Percentiles rank a stretch among this genome's conserved stretches.
Evolutionary conservation across 2,888 invertebrate genomes (phyloP).

Genomic region (Hypsopygia costalis): DNA sequence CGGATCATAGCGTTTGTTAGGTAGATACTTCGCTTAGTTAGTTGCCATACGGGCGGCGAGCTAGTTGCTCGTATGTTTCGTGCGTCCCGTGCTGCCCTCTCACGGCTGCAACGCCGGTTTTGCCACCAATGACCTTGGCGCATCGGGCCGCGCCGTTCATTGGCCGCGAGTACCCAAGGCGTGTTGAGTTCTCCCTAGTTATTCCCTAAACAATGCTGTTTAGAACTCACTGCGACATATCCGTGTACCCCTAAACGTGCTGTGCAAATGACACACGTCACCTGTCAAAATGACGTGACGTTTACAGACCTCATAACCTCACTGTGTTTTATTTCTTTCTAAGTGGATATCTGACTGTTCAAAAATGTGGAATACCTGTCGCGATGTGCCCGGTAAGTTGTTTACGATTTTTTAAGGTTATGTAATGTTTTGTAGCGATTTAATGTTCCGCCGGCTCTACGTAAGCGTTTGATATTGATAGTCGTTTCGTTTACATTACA

Average conservation of each 20-base stretch:
- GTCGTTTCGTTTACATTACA: constrained; percentile 68
- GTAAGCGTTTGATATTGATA: constrained; percentile 55
- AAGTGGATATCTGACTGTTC: constrained; percentile 47
- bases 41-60: constrained; percentile 72
- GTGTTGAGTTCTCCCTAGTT: constrained; percentile 43
- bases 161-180: constrained; percentile 65
- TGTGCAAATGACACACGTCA: constrained; percentile 58
- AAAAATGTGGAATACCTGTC: constrained; percentile 53
- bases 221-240: constrained; percentile 41
- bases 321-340: constrained; percentile 36
- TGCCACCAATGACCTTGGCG: constrained; percentile 66
- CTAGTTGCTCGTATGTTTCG: constrained; percentile 52
- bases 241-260: constrained; percentile 36
- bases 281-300: constrained; percentile 73
- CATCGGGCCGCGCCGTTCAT: constrained; percentile 65
- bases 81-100: constrained; percentile 54
- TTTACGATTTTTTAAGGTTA: constrained; percentile 49
- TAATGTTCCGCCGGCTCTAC: constrained; percentile 28
- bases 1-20: constrained; percentile 47
- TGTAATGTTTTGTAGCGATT: constrained; percentile 55
- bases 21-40: constrained; percentile 41
- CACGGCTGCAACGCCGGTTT: constrained; percentile 38
- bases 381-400: constrained; percentile 57
- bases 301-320: constrained; percentile 55
- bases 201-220: constrained; percentile 61